Conservation (phyloP, 2,888 invertebrate species). For the Polymixis flavicincta region DNA sequence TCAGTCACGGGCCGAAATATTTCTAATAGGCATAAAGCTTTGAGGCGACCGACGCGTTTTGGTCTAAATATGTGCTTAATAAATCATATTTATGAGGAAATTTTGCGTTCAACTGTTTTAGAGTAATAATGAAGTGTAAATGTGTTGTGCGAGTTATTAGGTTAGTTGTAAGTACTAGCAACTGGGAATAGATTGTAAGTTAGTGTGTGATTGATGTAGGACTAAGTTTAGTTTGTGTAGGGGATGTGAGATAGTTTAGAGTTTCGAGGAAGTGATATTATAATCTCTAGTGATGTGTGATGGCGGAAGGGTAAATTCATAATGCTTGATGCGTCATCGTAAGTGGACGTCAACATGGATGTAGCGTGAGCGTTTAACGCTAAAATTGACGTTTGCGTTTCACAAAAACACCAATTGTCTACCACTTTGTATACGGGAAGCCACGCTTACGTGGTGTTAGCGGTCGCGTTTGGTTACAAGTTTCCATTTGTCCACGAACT, state of each 20-base stretch:
- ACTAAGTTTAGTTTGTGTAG: constrained; percentile 33
- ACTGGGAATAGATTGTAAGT: constrained; percentile 34
- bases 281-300: neutral
- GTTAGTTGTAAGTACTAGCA: constrained; percentile 29
- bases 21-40: constrained; percentile 59
- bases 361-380: too few species aligned
- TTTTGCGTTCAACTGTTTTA: constrained; percentile 45
- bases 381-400: too few species aligned
- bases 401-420: too few species aligned
- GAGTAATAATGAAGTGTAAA: constrained; percentile 52
- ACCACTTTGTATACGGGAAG: too few species aligned
- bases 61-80: constrained; percentile 60
- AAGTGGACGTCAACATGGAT: too few species aligned
- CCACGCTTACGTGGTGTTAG: too few species aligned
- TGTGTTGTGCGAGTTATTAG: constrained; percentile 45
- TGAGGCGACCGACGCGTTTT: constrained; percentile 44
- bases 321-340: too few species aligned
- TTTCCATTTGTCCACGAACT: too few species aligned
- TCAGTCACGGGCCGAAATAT: constrained; percentile 46
- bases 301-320: neutral
- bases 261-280: constrained; percentile 12
- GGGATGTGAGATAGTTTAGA: constrained; percentile 5
- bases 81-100: constrained; percentile 62
- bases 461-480: too few species aligned
- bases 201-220: constrained; percentile 41